phyloP scores from a whole-genome alignment of 2,113 vertebrate genomes.

The Amazona guildingii region DNA sequence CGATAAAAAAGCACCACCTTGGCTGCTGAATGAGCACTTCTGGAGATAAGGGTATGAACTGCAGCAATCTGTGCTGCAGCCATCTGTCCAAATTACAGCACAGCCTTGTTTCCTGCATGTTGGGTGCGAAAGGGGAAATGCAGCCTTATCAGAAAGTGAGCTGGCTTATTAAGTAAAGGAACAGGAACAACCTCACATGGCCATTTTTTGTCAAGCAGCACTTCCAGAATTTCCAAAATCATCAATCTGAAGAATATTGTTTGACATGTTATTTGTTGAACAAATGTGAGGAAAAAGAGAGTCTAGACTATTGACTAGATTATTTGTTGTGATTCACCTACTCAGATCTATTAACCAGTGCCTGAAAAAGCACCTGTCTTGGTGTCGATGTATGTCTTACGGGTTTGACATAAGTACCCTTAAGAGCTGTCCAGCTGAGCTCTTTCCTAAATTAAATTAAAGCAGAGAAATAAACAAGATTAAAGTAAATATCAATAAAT shows the following conservation, averaged over 20 bases:
- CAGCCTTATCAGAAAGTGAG: background rate
- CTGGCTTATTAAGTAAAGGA: background rate
- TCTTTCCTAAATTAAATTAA: slow-evolving; percentile 39
- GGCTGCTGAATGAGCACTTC: background rate
- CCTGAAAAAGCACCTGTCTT: slow-evolving; percentile 16
- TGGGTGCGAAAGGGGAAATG: background rate
- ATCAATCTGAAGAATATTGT: background rate
- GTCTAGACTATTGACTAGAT: background rate
- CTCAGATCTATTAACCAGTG: background rate
- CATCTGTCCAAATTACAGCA: background rate
- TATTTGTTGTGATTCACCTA: slow-evolving; percentile 19
- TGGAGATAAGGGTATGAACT: background rate
- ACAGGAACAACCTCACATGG: background rate
- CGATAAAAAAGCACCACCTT: background rate
- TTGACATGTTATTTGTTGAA: background rate
- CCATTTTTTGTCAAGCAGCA: background rate
- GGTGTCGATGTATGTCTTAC: background rate
- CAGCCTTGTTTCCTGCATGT: background rate
- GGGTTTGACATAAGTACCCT: background rate
- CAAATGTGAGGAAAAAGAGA: background rate
- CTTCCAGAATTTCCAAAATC: background rate
- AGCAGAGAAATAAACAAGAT: slow-evolving; percentile 47
- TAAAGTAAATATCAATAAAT: slow-evolving; percentile 55
- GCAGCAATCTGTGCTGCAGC: background rate
- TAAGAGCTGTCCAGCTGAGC: background rate